Conservation (phyloP, 2,113 vertebrate genomes). For the Clarias gariepinus region DNA sequence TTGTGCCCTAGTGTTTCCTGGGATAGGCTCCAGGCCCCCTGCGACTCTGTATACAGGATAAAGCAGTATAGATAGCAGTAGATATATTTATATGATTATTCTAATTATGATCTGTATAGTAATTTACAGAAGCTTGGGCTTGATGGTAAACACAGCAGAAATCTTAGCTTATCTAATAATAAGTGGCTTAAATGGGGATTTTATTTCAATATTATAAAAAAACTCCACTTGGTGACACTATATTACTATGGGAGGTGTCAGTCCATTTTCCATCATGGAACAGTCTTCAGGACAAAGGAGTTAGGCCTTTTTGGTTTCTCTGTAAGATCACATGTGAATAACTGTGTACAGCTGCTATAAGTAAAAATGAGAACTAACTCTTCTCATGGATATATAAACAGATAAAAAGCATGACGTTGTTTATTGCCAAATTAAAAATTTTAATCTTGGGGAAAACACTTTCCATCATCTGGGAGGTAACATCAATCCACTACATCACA, state of each 20-base stretch:
- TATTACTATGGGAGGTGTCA: not conserved
- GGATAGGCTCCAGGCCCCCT: too few relatives aligned
- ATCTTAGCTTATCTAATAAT: too few relatives aligned
- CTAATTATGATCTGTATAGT: too few relatives aligned
- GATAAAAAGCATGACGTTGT: not conserved
- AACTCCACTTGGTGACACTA: too few relatives aligned
- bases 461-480: not conserved
- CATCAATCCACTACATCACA: not conserved
- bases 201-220: too few relatives aligned
- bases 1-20: too few relatives aligned
- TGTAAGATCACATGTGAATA: not conserved
- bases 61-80: too few relatives aligned
- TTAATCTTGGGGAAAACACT: not conserved
- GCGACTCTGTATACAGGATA: too few relatives aligned
- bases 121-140: too few relatives aligned
- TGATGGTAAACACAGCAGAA: too few relatives aligned
- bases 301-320: not conserved
- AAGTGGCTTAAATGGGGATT: too few relatives aligned
- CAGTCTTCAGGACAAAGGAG: not conserved
- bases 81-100: too few relatives aligned
- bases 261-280: not conserved
- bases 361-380: not conserved
- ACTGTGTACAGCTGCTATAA: not conserved
- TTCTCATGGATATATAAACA: not conserved
- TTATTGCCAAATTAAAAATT: not conserved